phyloP scores from a whole-genome alignment of 2,797 vertebrate species.

The Brachymystax lenok region DNA sequence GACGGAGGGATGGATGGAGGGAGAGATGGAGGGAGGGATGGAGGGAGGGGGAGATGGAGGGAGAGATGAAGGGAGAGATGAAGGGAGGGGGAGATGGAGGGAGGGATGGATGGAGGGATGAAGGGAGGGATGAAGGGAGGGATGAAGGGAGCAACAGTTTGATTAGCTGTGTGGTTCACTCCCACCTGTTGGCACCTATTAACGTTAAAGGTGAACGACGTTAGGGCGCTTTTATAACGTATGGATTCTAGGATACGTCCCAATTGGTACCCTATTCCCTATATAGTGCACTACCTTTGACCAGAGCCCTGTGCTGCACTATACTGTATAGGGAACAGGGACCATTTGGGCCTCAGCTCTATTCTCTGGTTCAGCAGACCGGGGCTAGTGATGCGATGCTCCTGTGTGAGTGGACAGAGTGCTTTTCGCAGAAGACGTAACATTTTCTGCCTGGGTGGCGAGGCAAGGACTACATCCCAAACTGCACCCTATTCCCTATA shows the following conservation, averaged over 20 bases:
- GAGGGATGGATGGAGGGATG: neutral
- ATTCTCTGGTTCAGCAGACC: constrained; percentile 42
- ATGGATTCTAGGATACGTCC: neutral
- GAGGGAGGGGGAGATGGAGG: neutral
- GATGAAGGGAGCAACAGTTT: neutral
- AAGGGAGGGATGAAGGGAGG: neutral
- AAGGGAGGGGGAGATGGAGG: no score
- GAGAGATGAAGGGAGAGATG: no score
- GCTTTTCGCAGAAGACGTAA: constrained; percentile 7
- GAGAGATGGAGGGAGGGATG: no score
- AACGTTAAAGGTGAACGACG: constrained; percentile 66
- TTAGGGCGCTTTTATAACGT: constrained; percentile 30
- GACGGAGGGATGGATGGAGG: no score
- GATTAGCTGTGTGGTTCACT: neutral
- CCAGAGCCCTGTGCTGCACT: no score
- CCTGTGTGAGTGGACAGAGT: constrained; percentile 4
- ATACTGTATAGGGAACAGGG: no score
- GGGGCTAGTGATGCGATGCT: constrained; percentile 13
- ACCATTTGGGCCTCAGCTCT: no score
- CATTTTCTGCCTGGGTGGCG: constrained; percentile 3
- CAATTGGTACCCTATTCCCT: no score
- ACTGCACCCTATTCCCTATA: neutral
- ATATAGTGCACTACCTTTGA: no score
- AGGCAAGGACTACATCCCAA: neutral
- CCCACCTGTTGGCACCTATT: constrained; percentile 27